Conservation (phyloP, 1,140 invertebrate species). For the Aradophagus sp. region DNA sequence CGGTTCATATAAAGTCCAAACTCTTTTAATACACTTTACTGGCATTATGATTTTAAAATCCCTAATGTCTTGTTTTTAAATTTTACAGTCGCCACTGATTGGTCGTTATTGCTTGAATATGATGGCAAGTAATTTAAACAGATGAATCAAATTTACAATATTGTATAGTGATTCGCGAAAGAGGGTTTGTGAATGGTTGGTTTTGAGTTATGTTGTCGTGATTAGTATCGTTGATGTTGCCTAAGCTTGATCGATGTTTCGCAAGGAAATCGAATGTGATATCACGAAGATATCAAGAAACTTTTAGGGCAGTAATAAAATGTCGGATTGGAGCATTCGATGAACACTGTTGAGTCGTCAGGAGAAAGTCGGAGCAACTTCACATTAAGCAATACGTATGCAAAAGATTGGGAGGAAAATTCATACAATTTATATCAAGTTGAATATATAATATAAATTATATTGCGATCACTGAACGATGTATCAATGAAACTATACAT, state of each 20-base stretch:
- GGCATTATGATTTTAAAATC: too few relatives aligned
- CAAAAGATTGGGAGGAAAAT: too few relatives aligned
- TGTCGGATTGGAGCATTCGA: not conserved
- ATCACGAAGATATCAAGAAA: not conserved
- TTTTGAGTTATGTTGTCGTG: slow-evolving; percentile 43
- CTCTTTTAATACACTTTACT: too few relatives aligned
- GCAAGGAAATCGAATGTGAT: slow-evolving; percentile 1
- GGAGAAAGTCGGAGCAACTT: not conserved
- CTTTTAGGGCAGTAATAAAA: not conserved
- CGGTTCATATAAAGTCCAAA: too few relatives aligned
- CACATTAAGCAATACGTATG: too few relatives aligned
- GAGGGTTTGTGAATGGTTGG: slow-evolving; percentile 15
- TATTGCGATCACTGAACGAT: too few relatives aligned
- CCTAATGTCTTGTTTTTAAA: too few relatives aligned
- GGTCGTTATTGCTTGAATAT: slow-evolving; percentile 17
- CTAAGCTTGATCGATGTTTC: slow-evolving; percentile 31
- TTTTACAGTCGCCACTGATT: too few relatives aligned
- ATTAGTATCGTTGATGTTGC: slow-evolving; percentile 44
- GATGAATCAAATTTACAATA: slow-evolving; percentile 28
- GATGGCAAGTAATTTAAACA: slow-evolving; percentile 34
- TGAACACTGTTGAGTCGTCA: not conserved
- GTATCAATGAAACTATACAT: too few relatives aligned
- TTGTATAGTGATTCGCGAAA: slow-evolving; percentile 19
- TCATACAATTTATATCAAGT: too few relatives aligned
- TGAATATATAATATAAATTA: too few relatives aligned